phyloP scores from a whole-genome alignment of 2,113 vertebrate species.

The Ochotona princeps region DNA sequence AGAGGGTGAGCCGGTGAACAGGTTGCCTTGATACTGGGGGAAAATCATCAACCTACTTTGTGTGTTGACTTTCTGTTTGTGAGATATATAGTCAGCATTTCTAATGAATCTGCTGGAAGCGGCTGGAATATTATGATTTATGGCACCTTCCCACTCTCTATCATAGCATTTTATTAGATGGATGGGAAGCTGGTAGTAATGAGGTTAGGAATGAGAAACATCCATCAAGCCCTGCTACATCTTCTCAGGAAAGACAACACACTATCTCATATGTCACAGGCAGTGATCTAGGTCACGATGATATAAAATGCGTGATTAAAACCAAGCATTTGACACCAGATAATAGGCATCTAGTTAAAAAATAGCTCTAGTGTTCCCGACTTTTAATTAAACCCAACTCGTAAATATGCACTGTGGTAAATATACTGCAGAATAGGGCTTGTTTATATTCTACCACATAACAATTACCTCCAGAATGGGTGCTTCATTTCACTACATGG shows the following conservation, averaged over 20 bases:
- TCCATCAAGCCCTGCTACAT: constrained; percentile 90
- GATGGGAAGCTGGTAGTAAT: constrained; percentile 93
- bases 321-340: constrained; percentile 88
- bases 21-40: constrained; percentile 61
- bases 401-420: constrained; percentile 88
- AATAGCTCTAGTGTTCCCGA: constrained; percentile 85
- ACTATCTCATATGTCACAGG: constrained; percentile 88
- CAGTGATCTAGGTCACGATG: constrained; percentile 90
- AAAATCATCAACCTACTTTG: constrained; percentile 83
- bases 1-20: constrained; percentile 1
- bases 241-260: constrained; percentile 89
- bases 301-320: constrained; percentile 92
- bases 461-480: constrained; percentile 88
- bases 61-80: constrained; percentile 86
- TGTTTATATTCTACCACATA: constrained; percentile 88
- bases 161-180: constrained; percentile 94
- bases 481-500: constrained; percentile 86
- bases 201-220: constrained; percentile 93
- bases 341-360: constrained; percentile 90
- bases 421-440: constrained; percentile 86
- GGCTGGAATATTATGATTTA: constrained; percentile 92
- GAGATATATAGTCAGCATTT: constrained; percentile 90
- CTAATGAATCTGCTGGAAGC: constrained; percentile 90
- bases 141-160: constrained; percentile 88
- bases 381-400: constrained; percentile 90